A percentile compares a stretch with the other conserved stretches of the same genome.
phyloP scores from a whole-genome alignment of 2,888 invertebrate species.

The Agrotis puta region DNA sequence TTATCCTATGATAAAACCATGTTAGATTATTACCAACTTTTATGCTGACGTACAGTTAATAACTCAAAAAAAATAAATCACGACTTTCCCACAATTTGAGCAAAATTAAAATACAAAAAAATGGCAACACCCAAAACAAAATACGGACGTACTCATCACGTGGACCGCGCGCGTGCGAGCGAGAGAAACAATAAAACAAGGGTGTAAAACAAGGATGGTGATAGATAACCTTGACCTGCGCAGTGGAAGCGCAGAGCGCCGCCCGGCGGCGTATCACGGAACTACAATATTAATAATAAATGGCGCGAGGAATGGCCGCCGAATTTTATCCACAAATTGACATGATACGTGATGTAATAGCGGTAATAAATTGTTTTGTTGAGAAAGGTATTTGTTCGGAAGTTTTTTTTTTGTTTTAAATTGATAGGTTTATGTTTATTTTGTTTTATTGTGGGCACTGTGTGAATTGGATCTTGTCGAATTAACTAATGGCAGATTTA shows the following conservation, averaged over 20 bases:
- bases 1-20: background rate
- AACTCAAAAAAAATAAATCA: background rate
- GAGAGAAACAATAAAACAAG: slow-evolving; percentile 58
- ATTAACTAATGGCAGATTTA: slow-evolving; percentile 16
- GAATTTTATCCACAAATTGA: slow-evolving; percentile 65
- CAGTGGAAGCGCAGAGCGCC: slow-evolving; percentile 74
- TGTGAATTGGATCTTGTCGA: slow-evolving; percentile 30
- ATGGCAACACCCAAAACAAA: slow-evolving; percentile 63
- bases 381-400: slow-evolving; percentile 47
- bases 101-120: slow-evolving; percentile 17
- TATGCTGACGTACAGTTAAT: background rate
- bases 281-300: slow-evolving; percentile 73
- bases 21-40: background rate
- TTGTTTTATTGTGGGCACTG: slow-evolving; percentile 19
- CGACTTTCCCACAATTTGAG: slow-evolving; percentile 13
- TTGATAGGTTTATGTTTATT: slow-evolving; percentile 56
- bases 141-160: slow-evolving; percentile 72
- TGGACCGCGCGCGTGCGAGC: slow-evolving; percentile 69
- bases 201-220: slow-evolving; percentile 70
- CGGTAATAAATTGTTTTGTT: slow-evolving; percentile 55
- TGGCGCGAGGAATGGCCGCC: slow-evolving; percentile 71
- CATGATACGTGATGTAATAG: slow-evolving; percentile 58
- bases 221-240: slow-evolving; percentile 83
- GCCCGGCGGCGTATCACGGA: slow-evolving; percentile 62
- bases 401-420: slow-evolving; percentile 46